phyloP scores from a whole-genome alignment of 1,140 invertebrate species.

The Heliconius eleuchia region DNA sequence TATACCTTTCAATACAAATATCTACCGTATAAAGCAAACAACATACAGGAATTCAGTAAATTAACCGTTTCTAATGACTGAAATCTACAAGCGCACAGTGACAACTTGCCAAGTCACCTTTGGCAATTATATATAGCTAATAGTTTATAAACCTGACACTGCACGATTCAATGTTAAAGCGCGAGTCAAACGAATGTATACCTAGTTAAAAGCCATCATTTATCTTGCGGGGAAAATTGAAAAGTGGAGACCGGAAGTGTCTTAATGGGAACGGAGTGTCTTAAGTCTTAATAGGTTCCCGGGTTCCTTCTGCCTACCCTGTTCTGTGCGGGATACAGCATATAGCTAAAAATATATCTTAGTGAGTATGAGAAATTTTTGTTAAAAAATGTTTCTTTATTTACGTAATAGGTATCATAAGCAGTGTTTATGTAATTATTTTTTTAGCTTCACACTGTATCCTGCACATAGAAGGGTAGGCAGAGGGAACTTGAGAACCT shows the following conservation, averaged over 20 bases:
- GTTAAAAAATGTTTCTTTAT: neutral
- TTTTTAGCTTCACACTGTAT: too few species aligned
- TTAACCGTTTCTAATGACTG: conserved; percentile 5
- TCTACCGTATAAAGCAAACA: neutral
- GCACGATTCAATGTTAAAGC: neutral
- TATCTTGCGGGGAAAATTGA: neutral
- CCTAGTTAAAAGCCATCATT: neutral
- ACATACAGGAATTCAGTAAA: neutral
- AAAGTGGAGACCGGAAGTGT: too few species aligned
- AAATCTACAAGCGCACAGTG: neutral
- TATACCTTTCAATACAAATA: neutral
- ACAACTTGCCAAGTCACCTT: conserved; percentile 1
- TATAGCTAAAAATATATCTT: too few species aligned
- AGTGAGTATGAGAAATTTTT: neutral
- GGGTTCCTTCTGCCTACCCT: too few species aligned
- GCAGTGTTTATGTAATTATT: too few species aligned
- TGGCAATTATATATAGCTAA: neutral
- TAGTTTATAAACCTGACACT: neutral
- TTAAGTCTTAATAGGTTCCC: too few species aligned
- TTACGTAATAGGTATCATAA: too few species aligned
- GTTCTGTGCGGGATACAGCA: too few species aligned
- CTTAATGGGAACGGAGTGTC: too few species aligned
- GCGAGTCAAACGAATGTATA: neutral
- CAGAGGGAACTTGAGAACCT: too few species aligned
- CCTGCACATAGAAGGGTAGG: too few species aligned